Conservation (phyloP, 1,140 invertebrate species). For the Heliothis subflexa region DNA sequence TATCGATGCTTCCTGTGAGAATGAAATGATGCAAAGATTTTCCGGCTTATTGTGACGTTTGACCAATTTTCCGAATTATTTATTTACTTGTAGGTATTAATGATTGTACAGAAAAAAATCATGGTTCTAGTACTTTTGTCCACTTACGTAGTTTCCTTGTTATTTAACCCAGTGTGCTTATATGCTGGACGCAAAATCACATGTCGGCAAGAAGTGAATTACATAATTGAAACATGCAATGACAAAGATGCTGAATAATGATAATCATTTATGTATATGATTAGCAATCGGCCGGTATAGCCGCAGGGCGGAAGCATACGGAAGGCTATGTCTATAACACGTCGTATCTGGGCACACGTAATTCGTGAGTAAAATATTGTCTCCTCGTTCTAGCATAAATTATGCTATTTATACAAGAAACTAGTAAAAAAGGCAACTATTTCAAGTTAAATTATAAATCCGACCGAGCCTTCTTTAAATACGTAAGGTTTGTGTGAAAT, state of each 20-base stretch:
- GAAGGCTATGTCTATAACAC: slow-evolving; percentile 30
- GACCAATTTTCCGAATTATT: not conserved
- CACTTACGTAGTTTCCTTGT: not conserved
- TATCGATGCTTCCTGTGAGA: slow-evolving; percentile 5
- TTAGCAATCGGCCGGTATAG: slow-evolving; percentile 15
- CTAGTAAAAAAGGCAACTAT: not conserved
- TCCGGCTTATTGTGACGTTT: not conserved
- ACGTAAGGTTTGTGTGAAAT: too few relatives aligned
- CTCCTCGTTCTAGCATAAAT: slow-evolving; percentile 8
- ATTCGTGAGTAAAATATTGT: slow-evolving; percentile 38
- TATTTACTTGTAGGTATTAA: not conserved
- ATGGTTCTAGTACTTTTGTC: too few relatives aligned
- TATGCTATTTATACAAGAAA: slow-evolving; percentile 20
- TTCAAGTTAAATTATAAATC: not conserved
- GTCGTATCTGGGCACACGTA: slow-evolving; percentile 16
- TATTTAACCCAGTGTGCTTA: not conserved
- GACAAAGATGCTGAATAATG: slow-evolving; percentile 41
- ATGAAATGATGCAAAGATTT: slow-evolving; percentile 1
- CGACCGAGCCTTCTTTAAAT: not conserved
- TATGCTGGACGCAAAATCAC: slow-evolving; percentile 11
- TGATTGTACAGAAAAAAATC: too few relatives aligned
- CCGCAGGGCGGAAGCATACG: slow-evolving; percentile 21
- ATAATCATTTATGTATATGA: slow-evolving; percentile 14
- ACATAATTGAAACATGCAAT: slow-evolving; percentile 33
- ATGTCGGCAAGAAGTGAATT: slow-evolving; percentile 40